Evolutionary conservation across 2,797 vertebrate genomes (phyloP).

Genomic region (Helarctos malayanus): DNA sequence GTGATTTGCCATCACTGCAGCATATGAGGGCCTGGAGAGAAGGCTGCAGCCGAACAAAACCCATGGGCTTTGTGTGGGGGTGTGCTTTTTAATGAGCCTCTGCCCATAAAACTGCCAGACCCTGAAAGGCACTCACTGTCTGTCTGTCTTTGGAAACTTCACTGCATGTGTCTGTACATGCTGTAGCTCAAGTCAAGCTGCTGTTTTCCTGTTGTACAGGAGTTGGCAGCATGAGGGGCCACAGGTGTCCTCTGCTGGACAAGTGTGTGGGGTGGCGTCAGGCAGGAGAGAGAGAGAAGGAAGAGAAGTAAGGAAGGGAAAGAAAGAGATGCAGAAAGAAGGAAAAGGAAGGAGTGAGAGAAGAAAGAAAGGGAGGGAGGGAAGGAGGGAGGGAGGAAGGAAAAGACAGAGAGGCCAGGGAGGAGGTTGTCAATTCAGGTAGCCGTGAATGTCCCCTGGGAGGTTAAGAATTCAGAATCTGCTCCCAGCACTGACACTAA

Average conservation of each 20-base stretch:
- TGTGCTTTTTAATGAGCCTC: conserved; percentile 73
- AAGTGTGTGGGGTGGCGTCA: background rate
- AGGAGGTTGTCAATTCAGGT: background rate
- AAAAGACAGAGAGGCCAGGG: background rate
- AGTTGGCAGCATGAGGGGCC: conserved; percentile 76
- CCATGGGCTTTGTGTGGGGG: conserved; percentile 66
- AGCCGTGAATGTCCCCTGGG: background rate
- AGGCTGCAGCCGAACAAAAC: conserved; percentile 84
- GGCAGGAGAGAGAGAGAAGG: background rate
- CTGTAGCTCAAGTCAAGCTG: conserved; percentile 80
- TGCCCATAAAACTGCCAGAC: conserved; percentile 73
- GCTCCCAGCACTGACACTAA: background rate
- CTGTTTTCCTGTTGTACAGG: conserved; percentile 81
- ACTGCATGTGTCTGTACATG: conserved; percentile 78
- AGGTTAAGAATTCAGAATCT: background rate
- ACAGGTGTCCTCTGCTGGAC: conserved; percentile 73
- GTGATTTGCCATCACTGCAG: background rate
- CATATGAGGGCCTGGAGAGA: background rate
- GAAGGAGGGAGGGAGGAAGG: background rate
- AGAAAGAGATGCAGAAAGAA: background rate
- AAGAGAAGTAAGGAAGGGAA: background rate
- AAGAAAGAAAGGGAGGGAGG: background rate
- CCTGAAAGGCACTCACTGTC: conserved; percentile 88
- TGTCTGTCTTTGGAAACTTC: conserved; percentile 88
- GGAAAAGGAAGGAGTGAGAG: background rate